Percentiles rank a stretch among this genome's conserved stretches.
Conservation (phyloP, 2,113 vertebrate genomes). For the Calyptommatus sinebrachiatus region DNA sequence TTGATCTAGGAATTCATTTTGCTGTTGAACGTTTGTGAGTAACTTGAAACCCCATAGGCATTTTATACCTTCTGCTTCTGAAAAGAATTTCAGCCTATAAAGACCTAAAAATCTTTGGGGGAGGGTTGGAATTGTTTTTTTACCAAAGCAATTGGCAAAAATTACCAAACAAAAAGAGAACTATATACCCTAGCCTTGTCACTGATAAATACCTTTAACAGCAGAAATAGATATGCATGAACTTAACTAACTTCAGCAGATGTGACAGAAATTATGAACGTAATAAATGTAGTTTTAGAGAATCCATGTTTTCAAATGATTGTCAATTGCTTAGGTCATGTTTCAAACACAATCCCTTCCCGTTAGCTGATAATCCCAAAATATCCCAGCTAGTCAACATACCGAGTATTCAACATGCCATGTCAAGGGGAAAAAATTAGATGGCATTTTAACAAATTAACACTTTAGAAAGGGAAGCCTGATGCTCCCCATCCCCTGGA, state of each 20-base stretch:
- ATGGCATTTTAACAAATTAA: slow-evolving; percentile 25
- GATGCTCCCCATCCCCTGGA: neutral
- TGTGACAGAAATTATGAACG: neutral
- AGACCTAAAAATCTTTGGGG: neutral
- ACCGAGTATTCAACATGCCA: slow-evolving; percentile 10
- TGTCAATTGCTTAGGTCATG: neutral
- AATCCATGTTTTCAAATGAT: slow-evolving; percentile 14
- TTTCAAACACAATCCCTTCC: slow-evolving; percentile 33
- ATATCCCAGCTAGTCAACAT: slow-evolving; percentile 33
- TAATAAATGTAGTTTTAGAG: neutral
- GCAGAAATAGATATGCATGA: neutral
- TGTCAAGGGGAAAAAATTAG: slow-evolving; percentile 8
- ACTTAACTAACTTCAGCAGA: neutral
- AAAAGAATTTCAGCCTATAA: neutral
- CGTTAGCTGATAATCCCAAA: slow-evolving; percentile 35
- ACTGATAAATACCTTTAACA: neutral
- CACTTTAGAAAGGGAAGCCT: neutral
- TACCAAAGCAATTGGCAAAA: no score
- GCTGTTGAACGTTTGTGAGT: neutral
- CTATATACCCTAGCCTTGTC: neutral
- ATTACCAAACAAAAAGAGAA: neutral
- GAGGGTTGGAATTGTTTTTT: neutral
- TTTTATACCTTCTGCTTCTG: slow-evolving; percentile 9
- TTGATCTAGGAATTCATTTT: slow-evolving; percentile 4
- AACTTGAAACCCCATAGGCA: neutral